These are phyloP conservation scores for Antennarius maculatus DNA, from an alignment of 2,797 vertebrate species.

Conservation along the genomic window DNA sequence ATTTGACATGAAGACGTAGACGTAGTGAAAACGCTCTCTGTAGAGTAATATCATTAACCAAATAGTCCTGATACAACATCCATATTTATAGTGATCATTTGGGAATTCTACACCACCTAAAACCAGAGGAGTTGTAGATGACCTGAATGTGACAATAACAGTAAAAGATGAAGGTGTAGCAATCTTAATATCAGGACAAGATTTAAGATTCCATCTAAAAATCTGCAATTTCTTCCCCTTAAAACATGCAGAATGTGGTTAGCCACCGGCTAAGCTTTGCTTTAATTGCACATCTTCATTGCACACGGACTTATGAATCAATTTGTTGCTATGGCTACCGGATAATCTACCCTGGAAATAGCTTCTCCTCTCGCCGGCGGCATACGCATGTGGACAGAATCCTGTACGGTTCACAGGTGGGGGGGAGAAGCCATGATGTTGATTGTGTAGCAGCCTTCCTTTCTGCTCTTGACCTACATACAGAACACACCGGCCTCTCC, in stretches of 20 bases:
- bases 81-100: conserved; percentile 1
- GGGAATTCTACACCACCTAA: not conserved
- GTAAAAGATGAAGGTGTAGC: conserved; percentile 1
- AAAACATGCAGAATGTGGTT: not conserved
- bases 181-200: not conserved
- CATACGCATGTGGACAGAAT: conserved; percentile 10
- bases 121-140: too few species aligned
- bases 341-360: not conserved
- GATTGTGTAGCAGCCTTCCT: conserved; percentile 29
- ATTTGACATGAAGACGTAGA: not conserved
- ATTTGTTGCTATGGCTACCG: not conserved
- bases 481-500: conserved; percentile 44
- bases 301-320: not conserved
- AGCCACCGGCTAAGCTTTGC: not conserved
- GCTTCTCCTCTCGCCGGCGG: not conserved
- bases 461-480: conserved; percentile 58
- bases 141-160: conserved; percentile 5
- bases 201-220: not conserved
- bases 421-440: conserved; percentile 3
- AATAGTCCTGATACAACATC: not conserved
- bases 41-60: not conserved
- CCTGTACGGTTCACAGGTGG: conserved; percentile 22
- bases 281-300: not conserved
- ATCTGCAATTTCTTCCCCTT: not conserved
- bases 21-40: not conserved